Conservation (phyloP, 2,113 vertebrate genomes). For the Phyllopteryx taeniolatus region DNA sequence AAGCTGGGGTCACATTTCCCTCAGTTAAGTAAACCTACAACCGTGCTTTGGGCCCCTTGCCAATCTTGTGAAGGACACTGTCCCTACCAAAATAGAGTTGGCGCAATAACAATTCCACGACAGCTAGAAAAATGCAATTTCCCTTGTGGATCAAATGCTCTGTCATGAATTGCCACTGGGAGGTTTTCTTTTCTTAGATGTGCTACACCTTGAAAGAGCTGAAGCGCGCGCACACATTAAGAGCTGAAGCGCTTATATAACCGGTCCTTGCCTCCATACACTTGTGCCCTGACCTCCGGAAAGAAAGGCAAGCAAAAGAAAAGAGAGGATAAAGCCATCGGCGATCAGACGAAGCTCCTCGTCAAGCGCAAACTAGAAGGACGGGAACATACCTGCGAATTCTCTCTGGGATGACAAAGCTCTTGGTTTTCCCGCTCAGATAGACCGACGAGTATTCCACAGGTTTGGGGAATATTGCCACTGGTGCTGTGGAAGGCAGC, state of each 20-base stretch:
- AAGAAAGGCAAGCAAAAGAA: conserved; percentile 26
- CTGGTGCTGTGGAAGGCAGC: conserved; percentile 65
- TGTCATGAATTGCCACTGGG: conserved; percentile 1
- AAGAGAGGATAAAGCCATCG: conserved; percentile 62
- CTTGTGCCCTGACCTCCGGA: conserved; percentile 55
- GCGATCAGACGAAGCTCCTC: conserved; percentile 15
- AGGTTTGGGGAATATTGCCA: conserved; percentile 61
- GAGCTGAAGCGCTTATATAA: conserved; percentile 62
- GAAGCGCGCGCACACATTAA: conserved; percentile 27
- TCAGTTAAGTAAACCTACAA: conserved; percentile 69
- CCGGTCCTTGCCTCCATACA: conserved; percentile 54
- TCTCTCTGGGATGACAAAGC: conserved; percentile 45
- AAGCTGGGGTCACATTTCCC: conserved; percentile 69
- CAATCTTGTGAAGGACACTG: conserved; percentile 58
- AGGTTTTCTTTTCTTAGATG: conserved; percentile 11
- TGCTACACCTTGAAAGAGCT: conserved; percentile 24
- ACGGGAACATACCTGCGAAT: conserved; percentile 71
- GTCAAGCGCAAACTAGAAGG: conserved; percentile 1
- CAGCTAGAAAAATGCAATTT: conserved; percentile 14
- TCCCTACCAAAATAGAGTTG: conserved; percentile 43
- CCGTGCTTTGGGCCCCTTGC: conserved; percentile 59
- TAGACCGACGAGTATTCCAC: conserved; percentile 65
- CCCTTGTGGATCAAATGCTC: neutral
- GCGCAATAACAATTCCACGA: conserved; percentile 35
- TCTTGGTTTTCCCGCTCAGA: conserved; percentile 48